A percentile compares a stretch with the other conserved stretches of the same genome.
Conservation (phyloP, 2,113 vertebrate species). For the Chloebia gouldiae region DNA sequence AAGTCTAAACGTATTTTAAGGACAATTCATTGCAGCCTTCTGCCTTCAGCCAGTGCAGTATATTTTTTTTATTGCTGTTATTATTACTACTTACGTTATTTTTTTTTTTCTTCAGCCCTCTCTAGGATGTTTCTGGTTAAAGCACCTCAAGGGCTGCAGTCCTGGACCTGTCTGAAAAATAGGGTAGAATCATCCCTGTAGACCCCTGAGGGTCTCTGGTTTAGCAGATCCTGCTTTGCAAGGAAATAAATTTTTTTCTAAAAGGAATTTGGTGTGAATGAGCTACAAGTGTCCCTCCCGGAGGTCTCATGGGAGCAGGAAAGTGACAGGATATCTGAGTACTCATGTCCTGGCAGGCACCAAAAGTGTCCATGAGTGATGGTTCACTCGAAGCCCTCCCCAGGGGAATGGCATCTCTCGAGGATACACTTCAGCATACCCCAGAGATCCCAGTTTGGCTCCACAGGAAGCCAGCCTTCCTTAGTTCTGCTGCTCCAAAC, state of each 20-base stretch:
- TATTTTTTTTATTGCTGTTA: not conserved
- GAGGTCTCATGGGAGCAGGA: not conserved
- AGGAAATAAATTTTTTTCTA: not conserved
- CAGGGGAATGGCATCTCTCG: not conserved
- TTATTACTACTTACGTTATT: not conserved
- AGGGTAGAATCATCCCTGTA: rapidly evolving
- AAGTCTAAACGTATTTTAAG: not conserved
- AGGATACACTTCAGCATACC: not conserved
- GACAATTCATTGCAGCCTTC: not conserved
- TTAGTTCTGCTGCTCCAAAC: not conserved
- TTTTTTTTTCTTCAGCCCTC: not conserved
- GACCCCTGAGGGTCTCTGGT: not conserved
- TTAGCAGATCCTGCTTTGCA: not conserved
- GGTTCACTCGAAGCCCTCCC: not conserved
- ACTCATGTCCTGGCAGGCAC: rapidly evolving
- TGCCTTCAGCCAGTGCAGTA: not conserved
- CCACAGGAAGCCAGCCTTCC: rapidly evolving
- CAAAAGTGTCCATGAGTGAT: rapidly evolving
- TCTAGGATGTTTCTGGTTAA: not conserved
- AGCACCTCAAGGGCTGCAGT: not conserved
- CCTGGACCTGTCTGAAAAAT: not conserved
- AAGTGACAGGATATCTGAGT: not conserved
- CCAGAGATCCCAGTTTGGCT: not conserved
- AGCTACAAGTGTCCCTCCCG: not conserved
- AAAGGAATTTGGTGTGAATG: not conserved